Evolutionary conservation across 2,113 vertebrate species (phyloP).

Genomic region (Chaetorhynchus papuensis): DNA sequence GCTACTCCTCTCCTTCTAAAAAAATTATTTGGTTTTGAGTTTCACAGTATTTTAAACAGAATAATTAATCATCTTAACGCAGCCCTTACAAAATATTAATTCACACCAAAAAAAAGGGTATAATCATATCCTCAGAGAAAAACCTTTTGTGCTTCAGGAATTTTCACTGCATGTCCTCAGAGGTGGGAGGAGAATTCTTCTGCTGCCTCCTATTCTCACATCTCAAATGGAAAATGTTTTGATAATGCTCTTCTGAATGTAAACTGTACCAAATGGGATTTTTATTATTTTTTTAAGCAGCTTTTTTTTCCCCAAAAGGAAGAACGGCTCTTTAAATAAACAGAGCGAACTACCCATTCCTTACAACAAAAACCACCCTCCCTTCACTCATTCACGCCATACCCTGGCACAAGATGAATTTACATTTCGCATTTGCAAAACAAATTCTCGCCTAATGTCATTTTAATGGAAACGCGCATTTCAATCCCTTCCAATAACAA

Average conservation of each 20-base stretch:
- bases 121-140: conserved; percentile 27
- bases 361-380: conserved; percentile 61
- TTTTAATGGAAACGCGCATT: conserved; percentile 46
- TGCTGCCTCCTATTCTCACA: background rate
- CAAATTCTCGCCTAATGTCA: conserved; percentile 50
- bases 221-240: conserved; percentile 46
- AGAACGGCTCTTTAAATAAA: conserved; percentile 55
- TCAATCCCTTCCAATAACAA: conserved; percentile 33
- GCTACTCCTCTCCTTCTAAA: background rate
- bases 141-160: conserved; percentile 56
- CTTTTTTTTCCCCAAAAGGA: conserved; percentile 26
- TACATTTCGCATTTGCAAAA: conserved; percentile 70
- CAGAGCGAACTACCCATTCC: conserved; percentile 21
- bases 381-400: conserved; percentile 46
- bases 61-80: conserved; percentile 10
- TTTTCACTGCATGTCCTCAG: background rate
- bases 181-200: conserved; percentile 28
- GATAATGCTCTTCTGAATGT: conserved; percentile 28
- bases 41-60: conserved; percentile 40
- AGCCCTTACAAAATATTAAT: conserved; percentile 37
- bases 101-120: conserved; percentile 17
- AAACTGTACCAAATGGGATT: conserved; percentile 29
- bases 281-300: conserved; percentile 13
- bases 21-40: background rate
- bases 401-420: conserved; percentile 49